Conservation (phyloP, 2,888 invertebrate genomes). For the Chrysolina haemoptera region DNA sequence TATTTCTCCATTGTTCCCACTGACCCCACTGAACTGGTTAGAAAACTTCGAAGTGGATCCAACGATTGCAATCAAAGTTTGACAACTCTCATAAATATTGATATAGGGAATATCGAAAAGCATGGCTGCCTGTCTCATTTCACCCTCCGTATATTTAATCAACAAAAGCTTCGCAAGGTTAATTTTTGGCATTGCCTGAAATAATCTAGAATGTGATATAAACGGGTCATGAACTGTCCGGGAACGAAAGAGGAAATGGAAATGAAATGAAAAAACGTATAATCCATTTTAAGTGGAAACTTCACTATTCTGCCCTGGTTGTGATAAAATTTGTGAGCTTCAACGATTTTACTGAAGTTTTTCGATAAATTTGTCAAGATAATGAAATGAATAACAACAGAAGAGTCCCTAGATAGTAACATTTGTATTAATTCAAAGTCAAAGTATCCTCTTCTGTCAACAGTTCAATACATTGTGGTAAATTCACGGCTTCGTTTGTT, state of each 20-base stretch:
- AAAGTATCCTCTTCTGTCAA: too few relatives aligned
- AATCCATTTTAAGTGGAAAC: neutral
- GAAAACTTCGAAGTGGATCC: neutral
- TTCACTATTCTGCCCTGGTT: neutral
- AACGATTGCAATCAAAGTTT: constrained; percentile 16
- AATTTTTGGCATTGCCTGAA: neutral
- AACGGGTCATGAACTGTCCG: neutral
- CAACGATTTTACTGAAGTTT: neutral
- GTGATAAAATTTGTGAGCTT: neutral
- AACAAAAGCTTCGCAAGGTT: constrained; percentile 1
- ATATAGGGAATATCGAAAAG: neutral
- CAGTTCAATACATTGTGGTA: too few relatives aligned
- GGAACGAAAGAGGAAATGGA: neutral
- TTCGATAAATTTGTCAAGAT: neutral
- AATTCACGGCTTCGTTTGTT: too few relatives aligned
- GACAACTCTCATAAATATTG: constrained; percentile 17
- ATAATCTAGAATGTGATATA: constrained; percentile 14
- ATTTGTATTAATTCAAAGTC: too few relatives aligned
- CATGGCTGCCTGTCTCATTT: constrained; percentile 23
- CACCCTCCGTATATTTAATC: constrained; percentile 19
- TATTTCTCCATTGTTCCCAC: neutral
- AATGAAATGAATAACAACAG: too few relatives aligned
- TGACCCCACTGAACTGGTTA: neutral
- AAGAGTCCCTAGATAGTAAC: too few relatives aligned
- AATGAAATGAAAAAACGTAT: constrained; percentile 6